Percentiles rank a stretch among this genome's conserved stretches.
phyloP scores from a whole-genome alignment of 2,888 invertebrate species.

The Sycophila texana region DNA sequence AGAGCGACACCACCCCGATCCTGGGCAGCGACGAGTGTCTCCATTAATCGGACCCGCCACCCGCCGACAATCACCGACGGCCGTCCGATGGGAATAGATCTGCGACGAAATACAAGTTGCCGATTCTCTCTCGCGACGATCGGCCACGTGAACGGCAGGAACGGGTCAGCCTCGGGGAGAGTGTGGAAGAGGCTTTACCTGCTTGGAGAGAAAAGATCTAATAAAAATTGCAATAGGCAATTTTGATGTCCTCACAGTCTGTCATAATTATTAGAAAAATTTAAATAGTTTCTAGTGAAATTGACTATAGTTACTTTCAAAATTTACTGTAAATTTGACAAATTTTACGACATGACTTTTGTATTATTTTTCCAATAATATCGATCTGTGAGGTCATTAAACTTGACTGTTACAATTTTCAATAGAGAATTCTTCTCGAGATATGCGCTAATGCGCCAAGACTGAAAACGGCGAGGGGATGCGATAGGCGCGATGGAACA shows the following conservation, averaged over 20 bases:
- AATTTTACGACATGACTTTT: too few species aligned
- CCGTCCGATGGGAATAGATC: background rate
- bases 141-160: too few species aligned
- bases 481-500: conserved; percentile 24
- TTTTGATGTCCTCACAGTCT: too few species aligned
- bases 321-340: background rate
- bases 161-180: too few species aligned
- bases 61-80: background rate
- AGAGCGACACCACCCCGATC: conserved; percentile 72
- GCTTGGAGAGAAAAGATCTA: too few species aligned
- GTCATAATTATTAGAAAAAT: background rate
- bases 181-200: too few species aligned
- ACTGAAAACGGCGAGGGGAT: conserved; percentile 28
- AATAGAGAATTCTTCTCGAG: background rate
- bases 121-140: too few species aligned
- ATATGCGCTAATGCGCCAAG: conserved; percentile 40
- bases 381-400: too few species aligned
- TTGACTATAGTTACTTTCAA: background rate
- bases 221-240: too few species aligned
- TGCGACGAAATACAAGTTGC: too few species aligned
- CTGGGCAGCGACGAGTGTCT: conserved; percentile 56
- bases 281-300: background rate
- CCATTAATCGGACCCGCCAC: conserved; percentile 31
- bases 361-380: too few species aligned
- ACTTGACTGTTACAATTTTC: too few species aligned